phyloP scores from a whole-genome alignment of 2,797 vertebrate genomes.

The Garrulus glandarius region DNA sequence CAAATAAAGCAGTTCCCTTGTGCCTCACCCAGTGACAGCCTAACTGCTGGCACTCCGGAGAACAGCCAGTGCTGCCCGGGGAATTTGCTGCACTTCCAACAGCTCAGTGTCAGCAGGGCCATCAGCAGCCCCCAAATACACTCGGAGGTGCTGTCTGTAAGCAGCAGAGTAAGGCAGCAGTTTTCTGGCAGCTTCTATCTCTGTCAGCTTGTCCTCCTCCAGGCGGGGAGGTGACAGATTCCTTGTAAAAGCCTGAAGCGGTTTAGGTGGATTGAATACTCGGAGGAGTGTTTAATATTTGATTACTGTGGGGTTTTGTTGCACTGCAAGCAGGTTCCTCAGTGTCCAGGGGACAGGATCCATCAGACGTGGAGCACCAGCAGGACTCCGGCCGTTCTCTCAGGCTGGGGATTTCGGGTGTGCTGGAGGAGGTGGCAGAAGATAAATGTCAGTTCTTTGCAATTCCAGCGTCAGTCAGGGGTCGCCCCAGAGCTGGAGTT shows the following conservation, averaged over 20 bases:
- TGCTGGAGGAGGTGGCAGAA: neutral
- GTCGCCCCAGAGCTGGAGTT: neutral
- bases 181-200: neutral
- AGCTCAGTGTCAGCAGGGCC: neutral
- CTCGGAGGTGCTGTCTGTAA: neutral
- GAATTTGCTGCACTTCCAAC: neutral
- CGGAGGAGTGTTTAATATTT: constrained; percentile 5
- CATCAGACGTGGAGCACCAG: neutral
- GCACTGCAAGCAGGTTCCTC: neutral
- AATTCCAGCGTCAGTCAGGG: neutral
- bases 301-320: neutral
- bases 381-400: neutral
- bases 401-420: neutral
- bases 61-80: neutral
- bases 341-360: neutral
- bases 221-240: neutral
- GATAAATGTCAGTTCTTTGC: neutral
- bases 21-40: neutral
- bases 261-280: neutral
- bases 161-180: neutral
- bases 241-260: neutral
- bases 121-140: neutral
- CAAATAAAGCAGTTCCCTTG: neutral
- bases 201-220: neutral
- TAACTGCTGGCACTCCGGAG: neutral